Conservation (phyloP, 1,140 invertebrate species). For the Drosophila kurseongensis region DNA sequence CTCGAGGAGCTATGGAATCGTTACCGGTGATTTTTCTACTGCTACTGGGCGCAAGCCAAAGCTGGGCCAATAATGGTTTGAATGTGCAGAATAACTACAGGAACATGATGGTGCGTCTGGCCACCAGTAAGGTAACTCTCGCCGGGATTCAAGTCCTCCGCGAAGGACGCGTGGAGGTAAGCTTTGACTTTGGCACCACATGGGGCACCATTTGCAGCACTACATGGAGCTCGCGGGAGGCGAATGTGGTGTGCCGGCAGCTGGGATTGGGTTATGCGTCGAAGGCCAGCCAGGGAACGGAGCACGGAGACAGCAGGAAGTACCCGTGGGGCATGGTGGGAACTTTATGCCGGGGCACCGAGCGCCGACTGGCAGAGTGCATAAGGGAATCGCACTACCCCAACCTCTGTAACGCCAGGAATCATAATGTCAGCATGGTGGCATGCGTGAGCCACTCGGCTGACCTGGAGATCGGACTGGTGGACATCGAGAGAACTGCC, state of each 20-base stretch:
- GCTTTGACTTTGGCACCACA: conserved; percentile 85
- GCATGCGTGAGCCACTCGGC: conserved; percentile 90
- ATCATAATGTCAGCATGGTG: conserved; percentile 90
- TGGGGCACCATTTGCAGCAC: conserved; percentile 95
- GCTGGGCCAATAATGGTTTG: conserved; percentile 26
- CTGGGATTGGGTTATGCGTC: conserved; percentile 91
- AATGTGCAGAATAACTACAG: conserved; percentile 65
- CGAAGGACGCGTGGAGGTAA: conserved; percentile 86
- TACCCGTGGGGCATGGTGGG: conserved; percentile 88
- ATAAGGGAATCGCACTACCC: conserved; percentile 86
- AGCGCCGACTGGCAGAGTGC: conserved; percentile 89
- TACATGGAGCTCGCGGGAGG: conserved; percentile 94
- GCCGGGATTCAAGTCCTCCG: conserved; percentile 14
- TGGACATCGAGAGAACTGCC: conserved; percentile 91
- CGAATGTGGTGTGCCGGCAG: conserved; percentile 92
- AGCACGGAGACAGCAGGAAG: conserved; percentile 87
- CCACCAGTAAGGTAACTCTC: conserved; percentile 8
- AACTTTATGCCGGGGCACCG: conserved; percentile 91
- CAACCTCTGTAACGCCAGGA: conserved; percentile 84
- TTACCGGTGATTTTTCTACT: conserved; percentile 25
- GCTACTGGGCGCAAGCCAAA: background rate
- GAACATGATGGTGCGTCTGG: conserved; percentile 68
- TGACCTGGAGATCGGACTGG: conserved; percentile 93
- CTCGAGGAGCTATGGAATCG: conserved; percentile 34
- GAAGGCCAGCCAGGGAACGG: conserved; percentile 87